phyloP scores from a whole-genome alignment of 1,140 invertebrate genomes.

The Pseudomyrmex flavicornis region DNA sequence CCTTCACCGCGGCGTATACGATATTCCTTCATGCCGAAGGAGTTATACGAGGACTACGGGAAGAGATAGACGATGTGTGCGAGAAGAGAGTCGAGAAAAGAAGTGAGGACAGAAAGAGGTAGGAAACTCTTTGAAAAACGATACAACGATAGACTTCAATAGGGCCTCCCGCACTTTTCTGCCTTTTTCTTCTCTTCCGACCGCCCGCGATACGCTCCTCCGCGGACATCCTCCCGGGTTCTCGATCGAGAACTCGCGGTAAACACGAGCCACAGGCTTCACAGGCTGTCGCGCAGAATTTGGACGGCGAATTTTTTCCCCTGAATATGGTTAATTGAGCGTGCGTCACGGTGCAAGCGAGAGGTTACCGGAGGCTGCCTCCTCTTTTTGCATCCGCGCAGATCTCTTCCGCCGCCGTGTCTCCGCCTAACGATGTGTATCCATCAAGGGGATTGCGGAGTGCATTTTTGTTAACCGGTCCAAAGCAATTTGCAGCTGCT shows the following conservation, averaged over 20 bases:
- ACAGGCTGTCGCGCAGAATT: conserved; percentile 84
- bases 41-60: conserved; percentile 60
- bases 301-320: conserved; percentile 80
- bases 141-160: conserved; percentile 74
- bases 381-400: conserved; percentile 58
- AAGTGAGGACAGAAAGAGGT: conserved; percentile 54
- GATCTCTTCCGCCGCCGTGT: not conserved
- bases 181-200: conserved; percentile 19
- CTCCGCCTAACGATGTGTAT: not conserved
- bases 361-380: conserved; percentile 67
- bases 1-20: conserved; percentile 61
- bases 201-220: conserved; percentile 3
- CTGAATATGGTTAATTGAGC: conserved; percentile 83
- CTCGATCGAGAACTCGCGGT: conserved; percentile 56
- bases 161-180: conserved; percentile 52
- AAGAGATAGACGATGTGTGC: conserved; percentile 49
- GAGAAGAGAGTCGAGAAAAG: conserved; percentile 54
- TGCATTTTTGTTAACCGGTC: conserved; percentile 20
- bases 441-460: not conserved
- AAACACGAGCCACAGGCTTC: conserved; percentile 81
- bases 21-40: conserved; percentile 63
- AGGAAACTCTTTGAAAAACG: conserved; percentile 80
- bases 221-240: conserved; percentile 1
- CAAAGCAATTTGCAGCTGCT: not conserved
- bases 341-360: conserved; percentile 74